These are phyloP conservation scores for Pseudotriccus pelzelni DNA, from an alignment of 2,797 vertebrate genomes.

Conservation along the genomic window DNA sequence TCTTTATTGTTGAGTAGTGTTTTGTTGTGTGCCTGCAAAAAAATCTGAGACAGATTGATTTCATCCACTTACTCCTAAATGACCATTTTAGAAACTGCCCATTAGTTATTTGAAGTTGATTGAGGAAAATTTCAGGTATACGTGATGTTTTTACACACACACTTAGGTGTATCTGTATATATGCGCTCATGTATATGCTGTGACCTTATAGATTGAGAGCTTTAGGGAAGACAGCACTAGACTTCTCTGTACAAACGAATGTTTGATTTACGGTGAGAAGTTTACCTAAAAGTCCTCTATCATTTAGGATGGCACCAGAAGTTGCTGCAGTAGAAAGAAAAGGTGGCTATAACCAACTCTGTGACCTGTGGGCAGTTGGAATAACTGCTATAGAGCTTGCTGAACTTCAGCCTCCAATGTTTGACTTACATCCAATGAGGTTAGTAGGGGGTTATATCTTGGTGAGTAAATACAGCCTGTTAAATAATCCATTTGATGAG, in stretches of 20 bases:
- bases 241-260: not conserved
- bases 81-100: not conserved
- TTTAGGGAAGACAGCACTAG: not conserved
- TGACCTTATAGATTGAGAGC: not conserved
- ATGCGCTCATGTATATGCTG: not conserved
- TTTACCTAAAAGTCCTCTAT: not conserved
- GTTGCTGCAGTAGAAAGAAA: conserved; percentile 97
- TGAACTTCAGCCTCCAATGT: conserved; percentile 97
- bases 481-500: not conserved
- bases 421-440: conserved; percentile 97
- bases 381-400: conserved; percentile 97
- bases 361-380: conserved; percentile 98
- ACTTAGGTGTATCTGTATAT: rapidly evolving
- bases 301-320: conserved; percentile 94
- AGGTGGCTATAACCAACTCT: conserved; percentile 97
- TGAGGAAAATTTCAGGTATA: not conserved
- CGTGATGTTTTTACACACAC: not conserved
- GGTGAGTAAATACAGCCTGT: not conserved
- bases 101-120: not conserved
- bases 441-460: conserved; percentile 50
- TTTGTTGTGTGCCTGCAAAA: not conserved
- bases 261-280: not conserved
- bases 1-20: not conserved
- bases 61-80: not conserved
- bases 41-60: not conserved